These are phyloP conservation scores for Vulpes lagopus DNA, from an alignment of 2,113 vertebrate genomes.

Conservation along the genomic window DNA sequence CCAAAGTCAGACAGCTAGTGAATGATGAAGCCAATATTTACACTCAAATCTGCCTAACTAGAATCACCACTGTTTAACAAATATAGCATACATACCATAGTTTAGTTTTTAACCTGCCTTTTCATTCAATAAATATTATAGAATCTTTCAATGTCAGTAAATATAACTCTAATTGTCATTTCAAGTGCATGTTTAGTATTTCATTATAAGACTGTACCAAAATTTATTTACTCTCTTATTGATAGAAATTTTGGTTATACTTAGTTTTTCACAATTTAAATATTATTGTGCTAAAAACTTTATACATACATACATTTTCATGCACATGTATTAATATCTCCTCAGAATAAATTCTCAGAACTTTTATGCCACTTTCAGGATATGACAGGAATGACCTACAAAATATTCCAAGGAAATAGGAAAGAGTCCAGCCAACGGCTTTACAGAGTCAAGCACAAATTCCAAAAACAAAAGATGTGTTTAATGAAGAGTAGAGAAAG, in stretches of 20 bases:
- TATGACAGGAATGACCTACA: neutral
- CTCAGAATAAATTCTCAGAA: conserved; percentile 51
- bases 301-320: neutral
- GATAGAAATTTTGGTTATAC: conserved; percentile 5
- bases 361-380: neutral
- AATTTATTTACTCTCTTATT: conserved; percentile 12
- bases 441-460: conserved; percentile 49
- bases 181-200: conserved; percentile 30
- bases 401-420: conserved; percentile 45
- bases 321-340: neutral
- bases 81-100: neutral
- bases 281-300: neutral
- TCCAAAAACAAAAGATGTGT: conserved; percentile 8
- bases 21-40: conserved; percentile 15
- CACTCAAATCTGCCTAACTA: neutral
- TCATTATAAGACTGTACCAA: conserved; percentile 3
- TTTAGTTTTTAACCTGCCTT: neutral
- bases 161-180: conserved; percentile 24
- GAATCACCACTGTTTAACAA: neutral
- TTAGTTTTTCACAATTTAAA: conserved; percentile 36
- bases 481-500: neutral
- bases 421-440: neutral
- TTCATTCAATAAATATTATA: neutral
- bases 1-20: neutral
- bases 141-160: neutral